A percentile compares a stretch with the other conserved stretches of the same genome.
phyloP scores from a whole-genome alignment of 2,113 vertebrate species.

The Colossoma macropomum region DNA sequence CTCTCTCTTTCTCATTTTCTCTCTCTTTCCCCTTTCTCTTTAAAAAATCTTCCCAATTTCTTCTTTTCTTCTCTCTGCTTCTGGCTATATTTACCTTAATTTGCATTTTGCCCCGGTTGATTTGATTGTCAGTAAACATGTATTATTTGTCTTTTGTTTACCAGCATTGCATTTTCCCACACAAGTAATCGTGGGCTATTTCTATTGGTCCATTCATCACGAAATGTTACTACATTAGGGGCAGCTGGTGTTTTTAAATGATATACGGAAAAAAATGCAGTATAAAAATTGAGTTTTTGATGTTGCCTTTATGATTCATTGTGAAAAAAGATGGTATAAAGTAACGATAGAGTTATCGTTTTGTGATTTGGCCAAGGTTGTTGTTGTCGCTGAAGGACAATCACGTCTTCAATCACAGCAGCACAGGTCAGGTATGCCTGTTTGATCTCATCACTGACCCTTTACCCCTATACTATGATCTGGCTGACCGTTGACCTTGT shows the following conservation, averaged over 20 bases:
- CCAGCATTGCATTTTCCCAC: background rate
- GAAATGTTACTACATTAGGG: too few relatives aligned
- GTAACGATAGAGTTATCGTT: background rate
- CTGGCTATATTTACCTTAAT: background rate
- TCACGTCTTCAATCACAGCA: background rate
- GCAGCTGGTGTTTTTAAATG: too few relatives aligned
- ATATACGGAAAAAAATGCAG: too few relatives aligned
- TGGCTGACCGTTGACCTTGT: background rate
- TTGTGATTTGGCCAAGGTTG: background rate
- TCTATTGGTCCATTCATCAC: too few relatives aligned
- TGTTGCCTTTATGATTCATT: too few relatives aligned
- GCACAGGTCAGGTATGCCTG: background rate
- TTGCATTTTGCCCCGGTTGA: background rate
- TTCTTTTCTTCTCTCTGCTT: too few relatives aligned
- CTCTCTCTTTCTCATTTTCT: background rate
- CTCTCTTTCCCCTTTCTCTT: background rate
- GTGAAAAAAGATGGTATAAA: background rate
- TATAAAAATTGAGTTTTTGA: too few relatives aligned
- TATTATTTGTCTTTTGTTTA: background rate
- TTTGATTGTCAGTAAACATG: background rate
- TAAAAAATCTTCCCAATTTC: too few relatives aligned
- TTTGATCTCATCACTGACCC: background rate
- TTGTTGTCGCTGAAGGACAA: background rate
- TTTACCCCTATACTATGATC: background rate
- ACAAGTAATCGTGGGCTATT: too few relatives aligned